phyloP scores from a whole-genome alignment of 2,888 invertebrate genomes.

The Acleris literana region DNA sequence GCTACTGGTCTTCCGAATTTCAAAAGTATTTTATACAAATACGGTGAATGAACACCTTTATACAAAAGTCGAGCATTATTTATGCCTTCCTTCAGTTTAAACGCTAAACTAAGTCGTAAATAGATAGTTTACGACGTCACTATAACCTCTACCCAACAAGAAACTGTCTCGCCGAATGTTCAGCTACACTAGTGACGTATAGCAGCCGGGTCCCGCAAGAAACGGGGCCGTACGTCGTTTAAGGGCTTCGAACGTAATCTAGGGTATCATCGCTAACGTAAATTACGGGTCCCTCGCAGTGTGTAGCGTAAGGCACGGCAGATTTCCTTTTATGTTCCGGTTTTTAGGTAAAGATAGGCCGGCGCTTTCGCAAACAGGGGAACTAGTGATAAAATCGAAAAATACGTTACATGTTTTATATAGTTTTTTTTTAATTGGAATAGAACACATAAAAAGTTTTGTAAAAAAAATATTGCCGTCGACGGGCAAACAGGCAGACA shows the following conservation, averaged over 20 bases:
- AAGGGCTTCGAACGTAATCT: constrained; percentile 26
- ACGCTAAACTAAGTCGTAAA: no score
- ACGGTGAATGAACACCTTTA: no score
- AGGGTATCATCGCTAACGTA: constrained; percentile 15
- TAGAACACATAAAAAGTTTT: no score
- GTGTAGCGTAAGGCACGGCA: neutral
- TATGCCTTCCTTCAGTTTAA: no score
- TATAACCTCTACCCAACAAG: neutral
- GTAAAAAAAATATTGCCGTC: no score
- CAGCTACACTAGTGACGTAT: neutral
- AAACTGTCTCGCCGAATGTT: neutral
- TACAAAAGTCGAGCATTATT: no score
- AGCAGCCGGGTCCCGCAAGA: constrained; percentile 2
- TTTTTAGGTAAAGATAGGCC: constrained; percentile 6
- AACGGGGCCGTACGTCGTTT: constrained; percentile 20
- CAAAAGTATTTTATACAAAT: no score
- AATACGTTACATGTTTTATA: no score
- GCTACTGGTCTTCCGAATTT: no score
- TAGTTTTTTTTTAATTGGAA: neutral
- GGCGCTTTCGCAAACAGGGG: neutral
- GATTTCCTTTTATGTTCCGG: constrained; percentile 1
- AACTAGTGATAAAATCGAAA: neutral
- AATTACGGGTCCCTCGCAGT: constrained; percentile 13
- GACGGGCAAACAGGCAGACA: no score
- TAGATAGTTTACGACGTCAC: no score